Evolutionary conservation across 2,113 vertebrate species (phyloP).

Genomic region (Ophiodon elongatus): DNA sequence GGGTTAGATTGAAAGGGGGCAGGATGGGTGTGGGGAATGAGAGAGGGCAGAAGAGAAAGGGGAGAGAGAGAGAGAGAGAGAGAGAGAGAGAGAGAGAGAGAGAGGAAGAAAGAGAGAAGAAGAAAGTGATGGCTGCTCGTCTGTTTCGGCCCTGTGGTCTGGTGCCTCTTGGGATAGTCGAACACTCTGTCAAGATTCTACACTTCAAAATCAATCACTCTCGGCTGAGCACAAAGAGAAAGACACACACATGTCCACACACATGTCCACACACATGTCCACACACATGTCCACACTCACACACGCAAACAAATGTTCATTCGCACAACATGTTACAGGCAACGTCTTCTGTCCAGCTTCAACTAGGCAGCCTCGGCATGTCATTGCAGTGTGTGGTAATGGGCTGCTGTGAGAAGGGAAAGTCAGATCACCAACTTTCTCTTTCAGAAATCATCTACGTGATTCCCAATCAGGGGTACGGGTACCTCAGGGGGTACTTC

Average conservation of each 20-base stretch:
- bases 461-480: not conserved
- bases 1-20: constrained; percentile 58
- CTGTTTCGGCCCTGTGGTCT: constrained; percentile 72
- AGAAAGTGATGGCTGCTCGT: constrained; percentile 60
- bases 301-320: constrained; percentile 35
- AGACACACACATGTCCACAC: constrained; percentile 28
- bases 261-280: constrained; percentile 4
- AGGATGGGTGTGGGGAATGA: constrained; percentile 51
- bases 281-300: constrained; percentile 22
- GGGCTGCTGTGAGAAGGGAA: not conserved
- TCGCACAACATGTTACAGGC: constrained; percentile 33
- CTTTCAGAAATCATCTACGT: not conserved
- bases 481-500: not conserved
- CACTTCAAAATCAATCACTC: constrained; percentile 82
- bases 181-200: constrained; percentile 77
- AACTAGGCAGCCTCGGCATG: constrained; percentile 20
- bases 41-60: constrained; percentile 47
- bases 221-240: constrained; percentile 61
- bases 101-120: constrained; percentile 36
- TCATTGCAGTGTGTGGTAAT: constrained; percentile 24
- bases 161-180: constrained; percentile 75
- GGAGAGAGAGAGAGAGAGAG: constrained; percentile 19
- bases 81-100: constrained; percentile 22
- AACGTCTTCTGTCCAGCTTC: constrained; percentile 38
- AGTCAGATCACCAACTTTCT: constrained; percentile 8